phyloP scores from a whole-genome alignment of 1,140 invertebrate genomes.

The Diorhabda sublineata region DNA sequence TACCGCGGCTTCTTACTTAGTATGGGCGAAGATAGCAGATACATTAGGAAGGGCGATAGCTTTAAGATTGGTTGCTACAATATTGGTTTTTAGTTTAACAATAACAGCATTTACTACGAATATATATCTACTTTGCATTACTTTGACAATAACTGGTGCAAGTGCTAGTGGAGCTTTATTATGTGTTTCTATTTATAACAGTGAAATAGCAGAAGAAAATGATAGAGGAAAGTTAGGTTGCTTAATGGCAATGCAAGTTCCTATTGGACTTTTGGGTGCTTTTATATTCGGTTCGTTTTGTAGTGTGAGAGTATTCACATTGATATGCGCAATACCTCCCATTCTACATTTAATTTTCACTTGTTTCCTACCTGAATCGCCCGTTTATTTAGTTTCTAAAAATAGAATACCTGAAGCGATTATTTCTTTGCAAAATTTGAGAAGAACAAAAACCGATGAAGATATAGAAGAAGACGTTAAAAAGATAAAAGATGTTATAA shows the following conservation, averaged over 20 bases:
- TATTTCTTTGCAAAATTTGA: background rate
- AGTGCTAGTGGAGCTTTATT: background rate
- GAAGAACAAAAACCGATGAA: background rate
- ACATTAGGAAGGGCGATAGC: background rate
- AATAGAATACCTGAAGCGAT: background rate
- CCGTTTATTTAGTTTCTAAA: conserved; percentile 3
- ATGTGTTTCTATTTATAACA: background rate
- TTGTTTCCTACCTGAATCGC: background rate
- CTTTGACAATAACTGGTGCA: background rate
- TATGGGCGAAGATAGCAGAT: background rate
- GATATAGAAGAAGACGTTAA: background rate
- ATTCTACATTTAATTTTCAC: background rate
- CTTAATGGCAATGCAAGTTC: background rate
- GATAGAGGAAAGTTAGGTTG: background rate
- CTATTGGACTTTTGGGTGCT: background rate
- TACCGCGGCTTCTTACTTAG: background rate
- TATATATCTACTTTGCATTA: background rate
- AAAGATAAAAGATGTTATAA: background rate
- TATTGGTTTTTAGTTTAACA: background rate
- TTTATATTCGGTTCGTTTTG: background rate
- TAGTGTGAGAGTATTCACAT: background rate
- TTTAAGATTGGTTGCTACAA: background rate
- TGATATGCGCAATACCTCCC: background rate
- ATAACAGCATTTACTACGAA: background rate
- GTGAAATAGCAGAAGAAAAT: background rate